Evolutionary conservation across 2,888 invertebrate species (phyloP).

Genomic region (Drosophila planitibia): DNA sequence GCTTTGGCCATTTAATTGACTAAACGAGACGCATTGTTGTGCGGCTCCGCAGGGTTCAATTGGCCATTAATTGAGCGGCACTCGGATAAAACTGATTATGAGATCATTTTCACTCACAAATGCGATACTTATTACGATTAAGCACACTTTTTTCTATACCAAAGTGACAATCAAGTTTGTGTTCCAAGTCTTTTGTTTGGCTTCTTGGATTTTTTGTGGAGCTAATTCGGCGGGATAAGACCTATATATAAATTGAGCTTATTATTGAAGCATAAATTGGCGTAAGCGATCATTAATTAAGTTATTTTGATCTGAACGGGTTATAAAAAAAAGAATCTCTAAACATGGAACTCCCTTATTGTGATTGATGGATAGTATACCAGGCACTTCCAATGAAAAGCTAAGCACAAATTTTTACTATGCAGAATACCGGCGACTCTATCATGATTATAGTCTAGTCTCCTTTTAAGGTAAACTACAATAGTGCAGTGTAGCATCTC

Average conservation of each 20-base stretch:
- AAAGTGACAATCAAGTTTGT: constrained; percentile 37
- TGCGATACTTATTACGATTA: constrained; percentile 15
- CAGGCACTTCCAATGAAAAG: background rate
- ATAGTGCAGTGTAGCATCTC: background rate
- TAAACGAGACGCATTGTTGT: constrained; percentile 45
- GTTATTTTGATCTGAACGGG: background rate
- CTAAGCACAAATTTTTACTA: background rate
- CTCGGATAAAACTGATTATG: constrained; percentile 22
- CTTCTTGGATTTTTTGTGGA: background rate
- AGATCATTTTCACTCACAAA: constrained; percentile 33
- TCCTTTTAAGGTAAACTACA: background rate
- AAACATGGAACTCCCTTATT: background rate
- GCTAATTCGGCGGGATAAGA: constrained; percentile 6
- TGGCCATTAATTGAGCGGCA: constrained; percentile 48
- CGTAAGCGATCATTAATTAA: constrained; percentile 18
- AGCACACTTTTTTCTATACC: constrained; percentile 5
- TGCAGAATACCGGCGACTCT: background rate
- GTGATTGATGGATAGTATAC: background rate
- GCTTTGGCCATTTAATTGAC: constrained; percentile 45
- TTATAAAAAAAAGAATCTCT: background rate
- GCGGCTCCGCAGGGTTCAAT: constrained; percentile 50
- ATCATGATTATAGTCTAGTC: background rate
- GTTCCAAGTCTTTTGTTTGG: constrained; percentile 39
- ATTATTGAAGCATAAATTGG: constrained; percentile 12
- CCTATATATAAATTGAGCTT: constrained; percentile 9